A percentile compares a stretch with the other conserved stretches of the same genome.
Conservation (phyloP, 1,140 invertebrate species). For the Listronotus bonariensis region DNA sequence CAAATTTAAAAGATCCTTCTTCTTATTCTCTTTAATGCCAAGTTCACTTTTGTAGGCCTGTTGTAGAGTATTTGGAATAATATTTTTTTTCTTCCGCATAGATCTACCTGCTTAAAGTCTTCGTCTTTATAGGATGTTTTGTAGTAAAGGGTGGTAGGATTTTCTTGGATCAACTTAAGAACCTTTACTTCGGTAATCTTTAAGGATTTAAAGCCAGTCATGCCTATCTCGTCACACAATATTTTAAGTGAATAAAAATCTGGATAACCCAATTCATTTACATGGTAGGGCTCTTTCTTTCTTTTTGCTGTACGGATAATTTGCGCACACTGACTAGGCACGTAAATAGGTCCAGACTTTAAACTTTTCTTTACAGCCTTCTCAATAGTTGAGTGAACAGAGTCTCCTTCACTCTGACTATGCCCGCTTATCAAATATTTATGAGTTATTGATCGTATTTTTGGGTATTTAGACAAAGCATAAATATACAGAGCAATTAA, state of each 20-base stretch:
- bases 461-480: constrained; percentile 42
- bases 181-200: constrained; percentile 11
- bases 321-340: neutral
- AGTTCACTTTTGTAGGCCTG: no score
- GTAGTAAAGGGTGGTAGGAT: constrained; percentile 13
- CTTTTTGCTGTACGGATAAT: constrained; percentile 46
- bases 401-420: constrained; percentile 55
- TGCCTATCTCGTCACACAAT: neutral
- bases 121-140: constrained; percentile 20
- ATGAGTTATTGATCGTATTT: constrained; percentile 51
- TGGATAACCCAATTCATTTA: constrained; percentile 36
- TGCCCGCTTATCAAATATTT: constrained; percentile 54
- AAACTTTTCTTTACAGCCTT: constrained; percentile 47
- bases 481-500: constrained; percentile 50
- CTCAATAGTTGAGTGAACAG: constrained; percentile 52
- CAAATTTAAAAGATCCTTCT: no score
- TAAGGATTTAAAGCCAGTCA: neutral
- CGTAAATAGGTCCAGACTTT: constrained; percentile 45
- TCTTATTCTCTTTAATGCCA: no score
- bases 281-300: constrained; percentile 42
- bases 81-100: no score
- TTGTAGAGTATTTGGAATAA: no score
- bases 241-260: no score
- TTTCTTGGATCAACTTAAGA: neutral
- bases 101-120: constrained; percentile 17